Evolutionary conservation across 2,888 invertebrate genomes (phyloP), one percentile per base, ranked within the genome.

Genomic region (Drosophila histrio): DNA sequence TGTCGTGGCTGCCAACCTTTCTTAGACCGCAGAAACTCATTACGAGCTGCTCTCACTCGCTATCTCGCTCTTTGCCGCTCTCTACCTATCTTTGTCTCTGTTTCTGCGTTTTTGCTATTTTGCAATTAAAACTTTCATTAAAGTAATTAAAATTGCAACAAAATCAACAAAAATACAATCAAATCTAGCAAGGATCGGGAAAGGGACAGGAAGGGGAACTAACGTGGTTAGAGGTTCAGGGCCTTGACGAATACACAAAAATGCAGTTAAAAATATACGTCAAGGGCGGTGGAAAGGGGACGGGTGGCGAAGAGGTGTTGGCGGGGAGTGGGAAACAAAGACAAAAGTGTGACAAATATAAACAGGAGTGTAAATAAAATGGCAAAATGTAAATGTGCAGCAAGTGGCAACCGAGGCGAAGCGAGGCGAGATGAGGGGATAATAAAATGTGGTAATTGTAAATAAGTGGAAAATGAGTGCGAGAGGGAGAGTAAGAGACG

Each of bases 101-200:
- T 60, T 72, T 74, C 65, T 79, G 73, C 63, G 77, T 76, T 77
- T 87, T 78, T 81, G 76, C 89, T 79, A 86, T 89, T 89, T 88
- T 81, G 90, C 89, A 90, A 90, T 90, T 90, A 90, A 90, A 90
- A 90, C 87, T 90, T 90, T 90, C 90, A 90, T 90, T 90, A 89
- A 90, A 90, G 89, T 90, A 90, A 90, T 90, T 90, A 90, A 90
- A 90, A 89, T 85, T 88, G 89, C 83, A 90, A 89, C 88, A 89
- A 89, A 86, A 88, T 80, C 79, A 84, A 84, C 88, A 88, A 87
- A 84, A 88, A 84, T 79, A 83, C 88, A 83, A 83, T 83, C 84
- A 83, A 83, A 79, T 86, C 64, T 43, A 52, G 47, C 62, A 39
- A 53, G 52, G 19, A 19, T 44, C 15, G 44, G 28, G 4, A 17